phyloP scores from a whole-genome alignment of 2,888 invertebrate genomes.

The Timandra comae region DNA sequence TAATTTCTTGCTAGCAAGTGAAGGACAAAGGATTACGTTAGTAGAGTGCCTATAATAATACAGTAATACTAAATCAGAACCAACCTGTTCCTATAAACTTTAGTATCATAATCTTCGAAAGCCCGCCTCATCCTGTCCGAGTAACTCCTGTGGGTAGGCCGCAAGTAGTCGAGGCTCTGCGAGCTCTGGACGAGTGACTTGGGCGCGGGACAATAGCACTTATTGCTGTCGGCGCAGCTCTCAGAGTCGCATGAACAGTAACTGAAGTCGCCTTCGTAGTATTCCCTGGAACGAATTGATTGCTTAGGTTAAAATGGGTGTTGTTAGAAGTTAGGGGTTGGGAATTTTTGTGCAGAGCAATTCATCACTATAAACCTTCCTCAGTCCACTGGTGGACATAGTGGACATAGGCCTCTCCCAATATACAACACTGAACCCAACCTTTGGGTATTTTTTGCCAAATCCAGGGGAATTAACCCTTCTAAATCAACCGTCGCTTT shows the following conservation, averaged over 20 bases:
- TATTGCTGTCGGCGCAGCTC: slow-evolving; percentile 90
- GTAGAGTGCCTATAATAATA: too few species aligned
- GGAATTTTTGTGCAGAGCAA: too few species aligned
- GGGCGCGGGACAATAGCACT: slow-evolving; percentile 85
- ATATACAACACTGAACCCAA: too few species aligned
- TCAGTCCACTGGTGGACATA: slow-evolving; percentile 6
- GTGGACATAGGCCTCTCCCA: too few species aligned
- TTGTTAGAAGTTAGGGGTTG: too few species aligned
- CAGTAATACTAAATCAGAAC: slow-evolving; percentile 6
- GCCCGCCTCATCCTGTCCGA: slow-evolving; percentile 54
- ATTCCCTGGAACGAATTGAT: slow-evolving; percentile 59
- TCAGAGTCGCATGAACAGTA: slow-evolving; percentile 90
- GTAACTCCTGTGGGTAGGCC: slow-evolving; percentile 61
- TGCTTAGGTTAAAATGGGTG: too few species aligned
- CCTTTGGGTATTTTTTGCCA: too few species aligned
- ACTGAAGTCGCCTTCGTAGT: slow-evolving; percentile 59
- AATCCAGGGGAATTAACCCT: too few species aligned
- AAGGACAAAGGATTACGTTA: too few species aligned
- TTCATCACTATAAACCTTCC: too few species aligned
- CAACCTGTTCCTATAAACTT: slow-evolving; percentile 52
- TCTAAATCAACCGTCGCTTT: too few species aligned
- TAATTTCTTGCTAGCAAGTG: too few species aligned
- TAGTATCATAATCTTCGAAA: slow-evolving; percentile 63
- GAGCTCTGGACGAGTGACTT: slow-evolving; percentile 49
- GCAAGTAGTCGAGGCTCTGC: slow-evolving; percentile 73